Evolutionary conservation across 2,888 invertebrate genomes (phyloP), one percentile per base, ranked within the genome.

Genomic region (Orchesellides sinensis): DNA sequence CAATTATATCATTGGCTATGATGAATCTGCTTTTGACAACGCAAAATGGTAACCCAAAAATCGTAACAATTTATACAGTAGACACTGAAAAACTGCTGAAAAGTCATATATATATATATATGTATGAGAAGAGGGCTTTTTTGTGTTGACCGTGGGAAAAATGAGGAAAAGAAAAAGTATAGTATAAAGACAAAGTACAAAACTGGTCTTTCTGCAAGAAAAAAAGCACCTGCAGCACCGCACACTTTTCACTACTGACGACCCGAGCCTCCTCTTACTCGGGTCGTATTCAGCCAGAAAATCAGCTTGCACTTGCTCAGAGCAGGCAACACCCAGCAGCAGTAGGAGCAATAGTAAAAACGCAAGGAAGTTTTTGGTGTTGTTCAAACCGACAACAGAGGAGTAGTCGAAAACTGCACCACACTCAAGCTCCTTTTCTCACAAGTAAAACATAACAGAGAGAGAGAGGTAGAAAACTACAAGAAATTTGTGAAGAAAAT

Each of bases 231-330:
- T 77, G 82, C 85, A 85, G 83, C 85, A 83, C 85, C 78, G 77
- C 83, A 73, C 78, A 82, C 85, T 83, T 80, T 75, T 75, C 83
- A 80, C 85, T 85, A 82, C 83, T 83, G 81, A 78, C 68, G 75
- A 75, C 75, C 82, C 82, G 70, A 82, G 74, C 75, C 65, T 68
- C 65, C 59, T 70, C 52, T 56, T 75, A 70, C 82, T 82, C 75
- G 81, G 74, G 61, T 82, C 75, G 75, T 75, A 69, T 82, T 69
- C 61, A 27, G 49, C 68, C 63, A 75, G 59, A 8, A 25, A 49
- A 56, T 40, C 66, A 66, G 70, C 70, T 82, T 75, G 82, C 82
- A 82, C 82, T 82, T 82, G 82, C 82, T 82, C 82, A 82, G 75
- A 75, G 69, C 63, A 82, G 82, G 75, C 82, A 82, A 82, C 82